These are phyloP conservation scores for Lasioglossum lativentre DNA, from an alignment of 2,888 invertebrate genomes.

Conservation along the genomic window DNA sequence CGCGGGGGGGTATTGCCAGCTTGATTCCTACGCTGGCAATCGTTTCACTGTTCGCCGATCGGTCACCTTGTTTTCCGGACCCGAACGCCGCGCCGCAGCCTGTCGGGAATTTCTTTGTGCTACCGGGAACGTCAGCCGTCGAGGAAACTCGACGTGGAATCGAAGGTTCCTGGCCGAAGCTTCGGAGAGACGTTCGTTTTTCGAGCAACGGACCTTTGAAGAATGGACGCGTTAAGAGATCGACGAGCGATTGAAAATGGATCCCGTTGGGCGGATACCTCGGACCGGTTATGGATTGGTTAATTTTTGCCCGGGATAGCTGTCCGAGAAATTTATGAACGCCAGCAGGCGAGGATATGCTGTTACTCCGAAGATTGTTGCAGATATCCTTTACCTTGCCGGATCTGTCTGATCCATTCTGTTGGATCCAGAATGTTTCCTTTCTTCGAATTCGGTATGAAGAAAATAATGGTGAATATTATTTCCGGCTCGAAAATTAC, in stretches of 20 bases:
- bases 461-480: not conserved
- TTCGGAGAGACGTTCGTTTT: not conserved
- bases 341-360: not conserved
- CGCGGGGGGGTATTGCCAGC: slow-evolving; percentile 41
- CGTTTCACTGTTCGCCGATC: not conserved
- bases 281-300: not conserved
- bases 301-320: not conserved
- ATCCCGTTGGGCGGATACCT: not conserved
- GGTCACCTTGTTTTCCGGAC: not conserved
- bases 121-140: slow-evolving; percentile 10
- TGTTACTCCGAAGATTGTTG: not conserved
- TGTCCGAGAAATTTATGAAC: not conserved
- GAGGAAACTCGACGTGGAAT: slow-evolving; percentile 26
- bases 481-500: not conserved
- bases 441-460: not conserved
- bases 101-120: slow-evolving; percentile 1
- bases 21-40: slow-evolving; percentile 49
- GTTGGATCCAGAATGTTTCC: not conserved
- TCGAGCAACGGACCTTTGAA: not conserved
- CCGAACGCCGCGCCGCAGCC: not conserved
- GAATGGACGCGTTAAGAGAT: not conserved
- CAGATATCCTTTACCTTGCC: not conserved
- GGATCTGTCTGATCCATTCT: not conserved
- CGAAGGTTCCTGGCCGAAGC: slow-evolving; percentile 14
- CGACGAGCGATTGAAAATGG: not conserved